Percentiles rank a stretch among this genome's conserved stretches.
Evolutionary conservation across 2,888 invertebrate genomes (phyloP).

Genomic region (Caenorhabditis sp.): DNA sequence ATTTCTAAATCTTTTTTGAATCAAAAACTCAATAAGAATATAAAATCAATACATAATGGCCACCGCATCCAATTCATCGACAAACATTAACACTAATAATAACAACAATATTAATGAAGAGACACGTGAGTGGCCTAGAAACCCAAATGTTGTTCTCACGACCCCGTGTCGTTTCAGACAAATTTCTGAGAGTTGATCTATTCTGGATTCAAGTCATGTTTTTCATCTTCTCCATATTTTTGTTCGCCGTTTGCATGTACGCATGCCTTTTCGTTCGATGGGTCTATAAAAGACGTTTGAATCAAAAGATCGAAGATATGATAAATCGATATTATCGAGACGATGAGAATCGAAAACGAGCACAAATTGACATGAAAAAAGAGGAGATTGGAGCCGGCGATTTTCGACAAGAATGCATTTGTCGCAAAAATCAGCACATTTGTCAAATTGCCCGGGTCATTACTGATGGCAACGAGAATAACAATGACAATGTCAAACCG

Average conservation of each 20-base stretch:
- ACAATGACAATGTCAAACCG: background rate
- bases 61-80: too few relatives aligned
- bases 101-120: too few relatives aligned
- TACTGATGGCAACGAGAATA: background rate
- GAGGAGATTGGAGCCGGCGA: background rate
- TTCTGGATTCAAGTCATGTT: conserved; percentile 10
- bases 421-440: background rate
- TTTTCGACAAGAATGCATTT: background rate
- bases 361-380: conserved; percentile 18
- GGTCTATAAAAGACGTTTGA: conserved; percentile 32
- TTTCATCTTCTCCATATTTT: conserved; percentile 24
- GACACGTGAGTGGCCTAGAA: too few relatives aligned
- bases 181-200: background rate
- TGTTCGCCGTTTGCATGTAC: conserved; percentile 30
- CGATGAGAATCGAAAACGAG: conserved; percentile 17
- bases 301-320: conserved; percentile 34
- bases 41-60: background rate
- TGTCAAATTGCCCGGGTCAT: background rate
- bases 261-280: conserved; percentile 36
- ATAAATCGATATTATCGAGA: conserved; percentile 26
- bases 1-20: background rate
- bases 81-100: too few relatives aligned
- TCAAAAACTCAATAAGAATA: background rate
- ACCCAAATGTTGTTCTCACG: too few relatives aligned
- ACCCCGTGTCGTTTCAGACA: background rate